Base-by-base conservation (phyloP, 2,888 invertebrate genomes). In the Diarsia rubi region DNA sequence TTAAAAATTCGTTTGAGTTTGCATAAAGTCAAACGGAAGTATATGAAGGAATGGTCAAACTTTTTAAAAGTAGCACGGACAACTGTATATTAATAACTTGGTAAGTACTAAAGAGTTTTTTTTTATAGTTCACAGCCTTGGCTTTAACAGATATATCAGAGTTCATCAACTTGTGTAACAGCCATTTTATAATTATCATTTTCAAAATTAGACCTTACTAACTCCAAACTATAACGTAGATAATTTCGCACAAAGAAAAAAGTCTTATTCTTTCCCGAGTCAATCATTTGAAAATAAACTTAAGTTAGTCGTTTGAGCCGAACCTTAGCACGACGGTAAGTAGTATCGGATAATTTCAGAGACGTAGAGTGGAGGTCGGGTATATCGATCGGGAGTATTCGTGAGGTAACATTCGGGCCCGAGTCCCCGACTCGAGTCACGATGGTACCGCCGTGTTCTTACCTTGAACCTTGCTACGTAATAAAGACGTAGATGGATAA, bases 271-370 rank as follows among this genome's bases (percentile, higher is more conserved):
- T 27, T 37, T n/a, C n/a, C 24, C 14, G 11, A 37, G n/a, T 65
- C 63, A 44, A 37, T 69, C 60, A 74, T 68, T 69, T 60, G 8
- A 68, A 84, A 69, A 83, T 68, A 79, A 84, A 67, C 72, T 8
- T 65, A 84, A 82, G 78, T 81, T 76, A 52, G 24, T 54, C 65
- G 71, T 69, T 76, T 69, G 69, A 27, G 45, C 49, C 27, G 37
- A 82, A 64, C 78, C 69, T 69, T 74, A 81, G 73, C 76, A 64
- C 69, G 69, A 68, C 73, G 81, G 77, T 82, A 80, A 82, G 82
- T 83, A 77, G 87, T 88, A 85, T 86, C 85, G 89, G 90, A 89
- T 92, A 92, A 91, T 89, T 92, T 92, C 90, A 91, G 91, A 90
- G 90, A 86, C 83, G 88, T 79, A 82, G 80, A 82, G 86, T 75